These are phyloP conservation scores for Formicarius rufipectus DNA, from an alignment of 2,113 vertebrate species.

Conservation along the genomic window DNA sequence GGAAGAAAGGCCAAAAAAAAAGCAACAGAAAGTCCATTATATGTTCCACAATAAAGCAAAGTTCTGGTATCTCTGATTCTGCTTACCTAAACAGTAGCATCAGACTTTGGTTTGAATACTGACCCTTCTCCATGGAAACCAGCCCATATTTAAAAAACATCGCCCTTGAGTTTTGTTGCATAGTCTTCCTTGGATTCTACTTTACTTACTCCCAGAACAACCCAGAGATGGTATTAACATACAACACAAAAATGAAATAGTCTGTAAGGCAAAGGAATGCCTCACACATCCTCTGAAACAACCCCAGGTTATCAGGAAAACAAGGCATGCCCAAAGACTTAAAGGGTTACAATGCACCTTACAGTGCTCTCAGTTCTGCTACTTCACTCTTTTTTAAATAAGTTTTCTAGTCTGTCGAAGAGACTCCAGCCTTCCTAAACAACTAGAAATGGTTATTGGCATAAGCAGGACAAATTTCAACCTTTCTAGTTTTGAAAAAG, in stretches of 20 bases:
- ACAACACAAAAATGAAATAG: neutral
- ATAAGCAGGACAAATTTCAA: neutral
- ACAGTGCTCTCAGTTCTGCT: neutral
- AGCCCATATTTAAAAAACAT: neutral
- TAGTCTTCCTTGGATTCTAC: neutral
- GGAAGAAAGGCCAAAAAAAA: neutral
- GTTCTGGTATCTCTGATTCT: neutral
- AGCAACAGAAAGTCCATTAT: neutral
- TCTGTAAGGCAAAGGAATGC: neutral
- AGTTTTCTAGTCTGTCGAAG: neutral
- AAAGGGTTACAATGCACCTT: neutral
- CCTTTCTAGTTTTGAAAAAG: neutral
- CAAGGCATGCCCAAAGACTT: neutral
- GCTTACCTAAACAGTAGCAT: neutral
- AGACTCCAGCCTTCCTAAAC: neutral
- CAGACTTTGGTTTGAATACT: neutral
- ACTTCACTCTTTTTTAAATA: neutral
- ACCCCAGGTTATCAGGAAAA: neutral
- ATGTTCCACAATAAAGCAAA: neutral
- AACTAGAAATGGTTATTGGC: fast-evolving
- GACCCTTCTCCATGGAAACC: neutral
- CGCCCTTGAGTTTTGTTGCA: neutral
- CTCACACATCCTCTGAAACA: neutral
- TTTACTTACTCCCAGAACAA: neutral
- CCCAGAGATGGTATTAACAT: neutral